Conservation (phyloP, 2,888 invertebrate genomes). For the Epinotia bilunana region DNA sequence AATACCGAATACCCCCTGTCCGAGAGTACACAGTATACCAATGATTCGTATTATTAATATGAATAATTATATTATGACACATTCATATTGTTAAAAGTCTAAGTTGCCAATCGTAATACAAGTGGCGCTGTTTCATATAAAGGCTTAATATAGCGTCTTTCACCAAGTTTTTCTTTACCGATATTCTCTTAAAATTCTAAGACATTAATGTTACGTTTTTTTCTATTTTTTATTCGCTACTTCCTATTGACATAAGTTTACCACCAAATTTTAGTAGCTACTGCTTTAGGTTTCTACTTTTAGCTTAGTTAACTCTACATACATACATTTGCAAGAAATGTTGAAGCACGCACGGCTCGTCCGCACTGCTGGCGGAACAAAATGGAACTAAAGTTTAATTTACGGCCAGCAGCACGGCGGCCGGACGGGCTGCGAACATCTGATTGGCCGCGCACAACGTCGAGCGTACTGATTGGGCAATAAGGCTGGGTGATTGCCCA, state of each 20-base stretch:
- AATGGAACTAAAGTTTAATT: constrained; percentile 54
- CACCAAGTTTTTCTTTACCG: constrained; percentile 81
- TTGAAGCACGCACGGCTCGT: constrained; percentile 64
- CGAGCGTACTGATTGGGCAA: constrained; percentile 86
- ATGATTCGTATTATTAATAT: constrained; percentile 73
- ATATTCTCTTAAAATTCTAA: constrained; percentile 77
- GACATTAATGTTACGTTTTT: constrained; percentile 79
- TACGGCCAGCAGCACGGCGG: constrained; percentile 62
- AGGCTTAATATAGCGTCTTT: constrained; percentile 83
- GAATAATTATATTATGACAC: constrained; percentile 72
- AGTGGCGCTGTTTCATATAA: constrained; percentile 72
- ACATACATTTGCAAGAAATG: constrained; percentile 77
- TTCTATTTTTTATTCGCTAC: constrained; percentile 75
- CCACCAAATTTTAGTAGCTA: constrained; percentile 80
- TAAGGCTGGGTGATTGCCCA: constrained; percentile 90
- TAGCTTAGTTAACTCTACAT: constrained; percentile 82
- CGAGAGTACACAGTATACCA: constrained; percentile 73
- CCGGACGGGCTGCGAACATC: constrained; percentile 68
- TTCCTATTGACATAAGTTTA: constrained; percentile 83
- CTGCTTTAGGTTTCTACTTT: constrained; percentile 70
- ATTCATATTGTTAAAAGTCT: constrained; percentile 75
- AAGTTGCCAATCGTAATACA: constrained; percentile 82
- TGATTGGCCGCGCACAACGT: constrained; percentile 73
- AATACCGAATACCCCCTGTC: constrained; percentile 78
- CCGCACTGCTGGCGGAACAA: constrained; percentile 63